Base-by-base conservation (phyloP, 2,113 vertebrate genomes). In the Baryphthengus martii region DNA sequence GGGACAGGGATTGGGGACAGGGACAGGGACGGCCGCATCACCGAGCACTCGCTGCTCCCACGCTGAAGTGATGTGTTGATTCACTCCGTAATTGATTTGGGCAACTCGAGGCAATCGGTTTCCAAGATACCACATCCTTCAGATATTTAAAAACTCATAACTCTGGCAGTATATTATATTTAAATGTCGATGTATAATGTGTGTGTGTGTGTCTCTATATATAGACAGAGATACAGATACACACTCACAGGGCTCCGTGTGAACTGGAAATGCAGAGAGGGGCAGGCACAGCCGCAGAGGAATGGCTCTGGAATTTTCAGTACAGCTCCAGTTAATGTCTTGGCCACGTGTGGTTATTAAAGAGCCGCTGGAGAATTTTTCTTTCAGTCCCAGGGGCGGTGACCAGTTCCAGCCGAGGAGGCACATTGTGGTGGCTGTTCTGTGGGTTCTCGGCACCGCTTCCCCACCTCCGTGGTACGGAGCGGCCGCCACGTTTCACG, bases 121-220 rank as follows among this genome's bases (percentile, higher is more conserved):
- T 98, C 94, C 95, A 96, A 97, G 94, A 85, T 96, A 88, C 95
- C 91, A 91, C 90, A 96, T 97, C 97, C 97, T 68, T 94, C 93
- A 95, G 95, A 96, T 95, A 92, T 86, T 96, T 92, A 14, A 75
- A 95, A 88, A 45, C 58, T 83, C 37, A 1, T 88, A 71, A 59
- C 73, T 33, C 76, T 71, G 82, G 90, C 73, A 83, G 58, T 45
- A 47, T 13, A 77, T 96, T 89, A 89, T 93, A 72, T 93, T 91
- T 76, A 92, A 85, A 79, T 90, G 89, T 88, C 40, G 79, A 33
- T 77, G 79, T 59, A 49, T 71, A 63, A 73, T 9, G 47, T 9
- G 85, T 71, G 61, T 68, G 49, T 44, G 24, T 65, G 8, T 77
- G 6, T 79, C 19, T n/a, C 31, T 81, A 33, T 62, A 17, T 45